Evolutionary conservation across 2,797 vertebrate genomes (phyloP), one percentile per base, ranked within the genome.

Genomic region (Enteromius trimaculatus): DNA sequence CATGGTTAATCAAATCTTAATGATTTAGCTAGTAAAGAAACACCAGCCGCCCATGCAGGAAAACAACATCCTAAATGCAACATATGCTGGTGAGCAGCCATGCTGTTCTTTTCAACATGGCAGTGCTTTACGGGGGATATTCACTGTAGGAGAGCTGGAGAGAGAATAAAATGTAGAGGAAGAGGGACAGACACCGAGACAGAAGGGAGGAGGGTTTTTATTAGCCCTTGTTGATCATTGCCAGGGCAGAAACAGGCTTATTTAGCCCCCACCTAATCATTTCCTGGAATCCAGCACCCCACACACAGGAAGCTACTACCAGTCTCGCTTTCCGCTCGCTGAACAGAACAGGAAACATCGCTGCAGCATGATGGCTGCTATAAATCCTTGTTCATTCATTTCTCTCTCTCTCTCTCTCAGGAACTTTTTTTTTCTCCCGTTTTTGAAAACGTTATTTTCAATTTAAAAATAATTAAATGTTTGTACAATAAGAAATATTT

Each of bases 241-340:
- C 51, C 82, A 82, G 49, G 69, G 69, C 55, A 75, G 69, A 79
- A 75, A 58, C 55, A 34, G 58, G n/a, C 58, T 62, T 51, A 49
- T 65, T 62, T 70, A 79, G 42, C 68, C 82, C 51, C 82, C 75
- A 31, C 62, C 75, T 47, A 47, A 79, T 78, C 65, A 75, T 65
- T 84, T 84, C 83, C 83, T 80, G 83, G 31, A 84, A 79, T 84
- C 77, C 77, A 49, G 64, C 49, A 62, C 65, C 58, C 47, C 76
- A 84, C 82, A 84, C 89, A 92, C 92, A 94, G 94, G 92, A 94
- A 95, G 91, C 90, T 16, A 55, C 91, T 90, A 91, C 91, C 91
- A 91, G 87, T 91, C 85, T 88, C 91, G 66, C 89, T 82, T 72
- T 88, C 88, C 92, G 86, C 88, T 83, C 80, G 68, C 89, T 89